Evolutionary conservation across 2,797 vertebrate genomes (phyloP), one percentile per base, ranked within the genome.

Genomic region (Limnodromus scolopaceus): DNA sequence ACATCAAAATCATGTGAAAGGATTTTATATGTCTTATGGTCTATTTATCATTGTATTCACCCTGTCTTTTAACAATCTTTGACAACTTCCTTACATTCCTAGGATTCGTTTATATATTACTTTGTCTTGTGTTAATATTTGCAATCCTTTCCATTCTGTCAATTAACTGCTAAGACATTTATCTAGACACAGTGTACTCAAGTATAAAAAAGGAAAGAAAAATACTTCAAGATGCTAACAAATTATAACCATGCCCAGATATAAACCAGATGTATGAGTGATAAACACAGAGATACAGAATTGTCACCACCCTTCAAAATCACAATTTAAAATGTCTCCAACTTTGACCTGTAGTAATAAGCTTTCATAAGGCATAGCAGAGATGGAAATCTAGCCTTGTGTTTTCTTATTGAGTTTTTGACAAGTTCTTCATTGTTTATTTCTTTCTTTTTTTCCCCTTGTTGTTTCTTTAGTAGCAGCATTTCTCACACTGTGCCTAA

Each of bases 141-240:
- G 93, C 48, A 92, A n/a, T 88, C 38, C 39, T 86, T 94, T 95
- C 83, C 7, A 4, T 92, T 92, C 65, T 81, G 83, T 94, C 96
- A 95, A 94, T 96, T 96, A 96, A 88, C 89, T 95, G 54, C 65
- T 64, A 85, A 58, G 76, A 75, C 87, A 92, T 95, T 87, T 78
- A 94, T 93, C 85, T 88, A 93, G 84, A 66, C 82, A 90, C 12
- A 86, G 63, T 79, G 66, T 84, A 87, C 82, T 87, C 64, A 92
- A 92, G 87, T 41, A 92, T 84, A 95, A 95, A 92, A 90, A 93
- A 93, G 87, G 87, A 95, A 93, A 96, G 96, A 94, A 96, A 97
- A 97, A 95, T 93, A 95, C 85, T 97, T 96, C 95, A 96, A 96
- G 96, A 96, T 96, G 91, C 87, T 93, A 96, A 96, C 51, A 95